Base-by-base conservation (phyloP, 2,888 invertebrate species). In the Drosophila putrida region DNA sequence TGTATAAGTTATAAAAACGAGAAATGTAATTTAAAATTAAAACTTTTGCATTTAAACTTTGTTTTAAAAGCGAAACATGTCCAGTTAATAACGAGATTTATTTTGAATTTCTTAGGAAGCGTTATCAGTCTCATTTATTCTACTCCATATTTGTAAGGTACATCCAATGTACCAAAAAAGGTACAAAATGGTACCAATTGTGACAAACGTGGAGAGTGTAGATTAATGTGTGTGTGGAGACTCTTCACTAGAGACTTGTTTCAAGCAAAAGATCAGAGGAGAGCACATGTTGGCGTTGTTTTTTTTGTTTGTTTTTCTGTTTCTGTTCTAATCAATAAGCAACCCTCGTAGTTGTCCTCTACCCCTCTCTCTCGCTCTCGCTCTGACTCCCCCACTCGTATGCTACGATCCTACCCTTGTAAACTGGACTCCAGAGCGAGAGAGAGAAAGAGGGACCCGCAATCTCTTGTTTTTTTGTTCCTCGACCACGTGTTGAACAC, bases 401-500 rank as follows among this genome's bases (percentile, higher is more conserved):
- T 4, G 8, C 9, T 9, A 6, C 31, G 6, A 6, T 6, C 2
- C 41, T 41, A 41, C 41, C 41, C 41, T 41, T 20, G 41, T 41
- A 41, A 41, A 11, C 20, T 41, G 41, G 10, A 10, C 6, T 15
- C 10, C 6, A 10, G 20, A 20, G 20, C 10, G 28, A 15, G 31
- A 31, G 31, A 31, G 2, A 10, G 20, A 20, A 10, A 20, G 28
- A 15, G 31, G 8, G 31, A 31, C 31, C 31, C 31, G 31, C 31
- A 31, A 31, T 38, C 27, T 13, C n/a, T n/a, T 6, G 35, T n/a
- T 51, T 6, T 44, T n/a, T 51, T 54, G 8, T 20, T 9, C 28
- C 20, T 43, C 69, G 51, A 81, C 87, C 85, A 85, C 85, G 85
- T 85, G 85, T 88, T 89, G 72, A 88, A 81, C 85, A 85, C 70